Base-by-base conservation (phyloP, 2,113 vertebrate genomes). In the Galemys pyrenaicus region DNA sequence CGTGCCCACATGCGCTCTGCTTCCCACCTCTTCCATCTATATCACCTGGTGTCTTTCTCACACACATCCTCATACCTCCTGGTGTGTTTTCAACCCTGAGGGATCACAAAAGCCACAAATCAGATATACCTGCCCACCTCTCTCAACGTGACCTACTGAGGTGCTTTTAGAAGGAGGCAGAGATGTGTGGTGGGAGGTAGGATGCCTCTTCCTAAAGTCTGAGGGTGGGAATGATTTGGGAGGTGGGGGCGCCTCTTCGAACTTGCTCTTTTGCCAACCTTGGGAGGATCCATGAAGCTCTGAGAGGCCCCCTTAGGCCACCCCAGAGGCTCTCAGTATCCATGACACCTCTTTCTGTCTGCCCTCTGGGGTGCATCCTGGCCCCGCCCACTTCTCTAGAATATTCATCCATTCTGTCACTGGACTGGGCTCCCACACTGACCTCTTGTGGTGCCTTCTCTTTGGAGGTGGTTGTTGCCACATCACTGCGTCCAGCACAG, bases 111-210 rank as follows among this genome's bases (percentile, higher is more conserved):
- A 91, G 20, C 35, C 28, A n/a, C 30, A 54, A 22, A 20, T n/a
- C 37, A 35, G 62, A 44, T 44, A 46, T 30, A 67, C 65, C 32
- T 79, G 26, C 71, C 46, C 19, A 8, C 26, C 54, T 71, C 37
- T 77, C 44, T 91, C 73, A 28, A 60, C 44, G 41, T 60, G 65
- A 54, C 74, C 54, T 89, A 62, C 86, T 67, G 71, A 71, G 60
- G 30, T 12, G 12, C 71, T 67, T 84, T 44, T 58, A 32, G 65
- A 51, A 74, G 37, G 68, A 84, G 65, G 51, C 20, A 54, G 83
- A 62, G 60, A 17, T 58, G 10, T 22, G 17, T 83, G 44, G n/a
- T 56, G 71, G 87, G 56, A 67, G 44, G 82, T 46, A 28, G 62
- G 24, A 49, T 75, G 22, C 58, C 58, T 56, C 41, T 44, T 90